Percentiles rank a stretch among this genome's conserved stretches.
Evolutionary conservation across 2,113 vertebrate genomes (phyloP).

Genomic region (Miniopterus natalensis): DNA sequence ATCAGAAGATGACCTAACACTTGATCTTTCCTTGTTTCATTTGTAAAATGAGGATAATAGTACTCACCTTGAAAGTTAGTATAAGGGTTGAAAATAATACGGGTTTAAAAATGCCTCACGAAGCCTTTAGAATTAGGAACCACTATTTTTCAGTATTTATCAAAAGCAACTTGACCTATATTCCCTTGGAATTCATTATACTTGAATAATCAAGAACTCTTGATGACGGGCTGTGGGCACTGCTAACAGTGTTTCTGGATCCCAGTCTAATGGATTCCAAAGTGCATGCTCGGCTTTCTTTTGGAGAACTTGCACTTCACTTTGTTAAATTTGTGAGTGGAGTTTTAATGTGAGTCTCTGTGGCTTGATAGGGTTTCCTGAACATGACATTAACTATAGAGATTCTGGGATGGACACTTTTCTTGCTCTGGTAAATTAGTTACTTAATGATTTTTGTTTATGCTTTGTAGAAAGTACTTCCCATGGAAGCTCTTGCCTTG

Average conservation of each 20-base stretch:
- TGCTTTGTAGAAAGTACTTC: neutral
- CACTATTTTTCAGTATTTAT: slow-evolving; percentile 48
- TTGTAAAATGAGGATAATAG: slow-evolving; percentile 2
- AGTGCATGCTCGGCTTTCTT: neutral
- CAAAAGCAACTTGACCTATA: slow-evolving; percentile 43
- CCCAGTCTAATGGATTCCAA: slow-evolving; percentile 20
- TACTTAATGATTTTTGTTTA: slow-evolving; percentile 51
- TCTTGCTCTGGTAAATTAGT: neutral
- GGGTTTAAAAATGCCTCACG: slow-evolving; percentile 17
- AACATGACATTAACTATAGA: neutral
- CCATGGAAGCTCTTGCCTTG: neutral
- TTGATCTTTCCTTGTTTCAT: neutral
- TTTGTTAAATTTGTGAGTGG: neutral
- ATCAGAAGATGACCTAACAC: neutral
- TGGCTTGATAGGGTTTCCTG: neutral
- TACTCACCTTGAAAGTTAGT: slow-evolving; percentile 18
- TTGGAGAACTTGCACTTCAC: slow-evolving; percentile 40
- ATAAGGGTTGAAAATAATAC: neutral
- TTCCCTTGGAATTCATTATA: slow-evolving; percentile 42
- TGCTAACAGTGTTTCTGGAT: neutral
- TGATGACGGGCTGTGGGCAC: neutral
- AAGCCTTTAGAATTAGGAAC: slow-evolving; percentile 48
- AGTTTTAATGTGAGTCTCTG: slow-evolving; percentile 14
- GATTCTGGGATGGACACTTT: slow-evolving; percentile 19
- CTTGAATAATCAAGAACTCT: slow-evolving; percentile 52